Conservation (phyloP, 2,888 invertebrate species). For the Drosophila rellima region DNA sequence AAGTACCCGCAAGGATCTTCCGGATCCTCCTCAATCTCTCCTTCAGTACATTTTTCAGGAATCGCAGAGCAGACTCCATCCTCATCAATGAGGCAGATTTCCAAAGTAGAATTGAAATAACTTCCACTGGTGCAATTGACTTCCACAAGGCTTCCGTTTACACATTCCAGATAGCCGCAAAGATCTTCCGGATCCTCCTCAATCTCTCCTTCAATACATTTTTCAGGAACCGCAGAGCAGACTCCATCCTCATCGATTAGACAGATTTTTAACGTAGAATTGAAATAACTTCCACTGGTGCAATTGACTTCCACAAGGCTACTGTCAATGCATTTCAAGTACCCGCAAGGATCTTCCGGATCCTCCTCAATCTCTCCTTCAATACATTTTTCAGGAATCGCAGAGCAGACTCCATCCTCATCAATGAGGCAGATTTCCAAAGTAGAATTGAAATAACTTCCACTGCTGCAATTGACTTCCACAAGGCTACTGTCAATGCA, state of each 20-base stretch:
- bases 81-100: conserved; percentile 25
- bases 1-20: conserved; percentile 35
- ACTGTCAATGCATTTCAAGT: conserved; percentile 24
- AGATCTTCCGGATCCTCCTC: conserved; percentile 1
- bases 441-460: conserved; percentile 19
- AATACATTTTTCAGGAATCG: background rate
- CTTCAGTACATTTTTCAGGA: conserved; percentile 3
- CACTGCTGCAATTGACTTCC: background rate
- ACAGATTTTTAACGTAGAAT: background rate
- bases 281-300: conserved; percentile 28
- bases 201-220: conserved; percentile 12
- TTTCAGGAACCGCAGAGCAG: background rate
- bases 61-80: conserved; percentile 1
- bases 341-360: conserved; percentile 30
- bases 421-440: background rate
- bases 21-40: conserved; percentile 1
- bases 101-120: conserved; percentile 16
- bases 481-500: background rate
- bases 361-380: conserved; percentile 7
- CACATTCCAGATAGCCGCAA: conserved; percentile 41
- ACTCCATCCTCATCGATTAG: conserved; percentile 9
- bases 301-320: background rate
- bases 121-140: conserved; percentile 18
- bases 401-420: too few relatives aligned
- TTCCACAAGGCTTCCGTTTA: conserved; percentile 16